phyloP scores from a whole-genome alignment of 2,888 invertebrate genomes.

The Aphelenchoides bicaudatus region DNA sequence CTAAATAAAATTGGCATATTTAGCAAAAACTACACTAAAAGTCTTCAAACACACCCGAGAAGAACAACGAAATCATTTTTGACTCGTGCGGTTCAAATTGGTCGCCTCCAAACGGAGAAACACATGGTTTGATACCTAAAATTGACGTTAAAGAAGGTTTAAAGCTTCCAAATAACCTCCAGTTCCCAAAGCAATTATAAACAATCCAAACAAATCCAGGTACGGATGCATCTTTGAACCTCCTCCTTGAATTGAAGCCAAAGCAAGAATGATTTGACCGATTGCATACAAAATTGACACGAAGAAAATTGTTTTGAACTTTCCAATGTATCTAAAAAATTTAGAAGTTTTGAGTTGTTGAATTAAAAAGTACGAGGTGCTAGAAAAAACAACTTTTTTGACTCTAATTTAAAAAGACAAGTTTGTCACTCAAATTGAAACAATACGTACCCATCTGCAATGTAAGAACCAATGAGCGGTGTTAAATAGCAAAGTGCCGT shows the following conservation, averaged over 20 bases:
- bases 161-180: no score
- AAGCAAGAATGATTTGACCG: conserved; percentile 76
- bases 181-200: conserved; percentile 63
- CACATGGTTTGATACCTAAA: conserved; percentile 66
- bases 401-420: no score
- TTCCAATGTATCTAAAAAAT: no score
- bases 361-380: no score
- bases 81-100: conserved; percentile 64
- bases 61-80: conserved; percentile 76
- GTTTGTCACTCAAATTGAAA: no score
- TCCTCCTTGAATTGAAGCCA: conserved; percentile 62
- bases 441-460: conserved; percentile 92
- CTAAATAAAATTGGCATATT: no score
- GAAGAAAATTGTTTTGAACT: conserved; percentile 77
- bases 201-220: conserved; percentile 57
- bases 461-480: conserved; percentile 82
- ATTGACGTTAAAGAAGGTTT: no score
- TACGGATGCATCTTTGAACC: conserved; percentile 49
- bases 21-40: no score
- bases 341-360: no score
- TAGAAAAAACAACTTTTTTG: no score
- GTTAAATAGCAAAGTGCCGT: conserved; percentile 87
- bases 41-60: no score
- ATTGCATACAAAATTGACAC: conserved; percentile 79
- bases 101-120: conserved; percentile 65